Evolutionary conservation across 2,797 vertebrate species (phyloP), one percentile per base, ranked within the genome.

Genomic region (Cyclopterus lumpus): DNA sequence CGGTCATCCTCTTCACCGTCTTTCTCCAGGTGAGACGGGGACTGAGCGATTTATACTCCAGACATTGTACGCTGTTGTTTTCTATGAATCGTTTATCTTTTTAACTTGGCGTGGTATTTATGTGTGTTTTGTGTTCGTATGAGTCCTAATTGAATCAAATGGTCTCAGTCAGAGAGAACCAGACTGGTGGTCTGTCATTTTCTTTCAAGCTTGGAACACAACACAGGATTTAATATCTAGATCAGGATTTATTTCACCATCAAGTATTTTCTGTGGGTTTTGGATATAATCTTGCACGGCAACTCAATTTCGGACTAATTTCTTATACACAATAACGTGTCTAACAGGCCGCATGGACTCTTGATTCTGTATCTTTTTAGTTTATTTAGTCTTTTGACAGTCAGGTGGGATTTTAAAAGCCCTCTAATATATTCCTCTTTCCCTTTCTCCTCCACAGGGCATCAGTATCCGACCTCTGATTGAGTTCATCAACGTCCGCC

Each of bases 1-100:
- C 91, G n/a, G 86, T 99, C 65, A 99, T 99, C 89, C 94, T 99
- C 86, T 98, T 99, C 71, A 99, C 98, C 0, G 98, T 99, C 75
- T 99, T 99, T 81, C 94, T 99, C 83, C 97, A 99, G 97, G 98
- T 99, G 90, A 61, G 62, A 4, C 1, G 24, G 8, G 7, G 0
- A 46, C 36, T 30, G 0, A 3, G 9, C 49, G 8, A 16, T 62
- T n/a, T 64, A 8, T n/a, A 22, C 42, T 63, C 20, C 24, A 51
- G 62, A 34, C 34, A 44, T 38, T 38, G 49, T 44, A 16, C 16
- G 49, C 8, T 28, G 53, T 32, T 60, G 22, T 34, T 36, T 26
- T 10, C 11, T 44, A 38, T 1, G 4, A n/a, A 26, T 38, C 24
- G 34, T 26, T 57, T 46, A 7, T 49, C 20, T 24, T 62, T 38